phyloP scores from a whole-genome alignment of 2,113 vertebrate genomes.

The Hyaena hyaena region DNA sequence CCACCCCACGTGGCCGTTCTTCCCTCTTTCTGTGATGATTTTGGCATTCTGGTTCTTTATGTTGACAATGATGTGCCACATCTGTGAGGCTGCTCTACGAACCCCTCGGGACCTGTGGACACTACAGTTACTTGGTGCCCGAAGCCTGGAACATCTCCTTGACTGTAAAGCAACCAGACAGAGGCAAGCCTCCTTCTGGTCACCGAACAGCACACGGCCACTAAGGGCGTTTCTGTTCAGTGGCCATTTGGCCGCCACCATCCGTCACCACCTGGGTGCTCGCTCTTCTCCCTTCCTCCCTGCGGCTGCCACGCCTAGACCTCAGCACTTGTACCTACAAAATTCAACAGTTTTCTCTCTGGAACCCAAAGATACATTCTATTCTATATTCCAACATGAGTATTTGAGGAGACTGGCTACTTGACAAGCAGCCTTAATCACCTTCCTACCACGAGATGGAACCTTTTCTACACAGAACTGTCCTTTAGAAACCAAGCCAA shows the following conservation, averaged over 20 bases:
- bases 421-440: background rate
- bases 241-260: rapidly evolving
- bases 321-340: background rate
- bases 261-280: rapidly evolving
- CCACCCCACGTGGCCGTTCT: rapidly evolving
- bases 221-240: rapidly evolving
- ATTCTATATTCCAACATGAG: rapidly evolving
- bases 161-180: too few species aligned
- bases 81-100: background rate
- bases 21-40: background rate
- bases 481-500: background rate
- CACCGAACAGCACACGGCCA: rapidly evolving
- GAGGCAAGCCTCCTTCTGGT: background rate
- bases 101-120: rapidly evolving
- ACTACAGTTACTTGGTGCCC: rapidly evolving
- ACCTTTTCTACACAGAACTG: rapidly evolving
- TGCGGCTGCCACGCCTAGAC: rapidly evolving
- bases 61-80: rapidly evolving
- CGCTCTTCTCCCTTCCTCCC: too few species aligned
- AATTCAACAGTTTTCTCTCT: rapidly evolving
- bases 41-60: background rate
- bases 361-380: rapidly evolving
- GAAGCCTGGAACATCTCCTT: background rate
- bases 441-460: background rate
- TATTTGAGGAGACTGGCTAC: background rate